These are phyloP conservation scores for Anastatus disparis DNA, from an alignment of 1,140 invertebrate genomes.

Conservation along the genomic window DNA sequence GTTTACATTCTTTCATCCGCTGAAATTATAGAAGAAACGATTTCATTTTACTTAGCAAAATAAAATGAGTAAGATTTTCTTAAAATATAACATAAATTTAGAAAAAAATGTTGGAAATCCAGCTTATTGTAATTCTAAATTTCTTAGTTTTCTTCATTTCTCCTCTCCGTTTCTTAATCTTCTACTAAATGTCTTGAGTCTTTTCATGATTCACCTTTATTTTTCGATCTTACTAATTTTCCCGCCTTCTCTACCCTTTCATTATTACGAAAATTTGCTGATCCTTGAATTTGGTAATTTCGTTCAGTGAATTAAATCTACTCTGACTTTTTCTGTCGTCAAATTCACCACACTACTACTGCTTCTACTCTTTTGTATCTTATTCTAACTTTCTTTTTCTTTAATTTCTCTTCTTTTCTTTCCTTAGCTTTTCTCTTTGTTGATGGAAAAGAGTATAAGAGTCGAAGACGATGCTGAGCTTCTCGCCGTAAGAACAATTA, in stretches of 20 bases:
- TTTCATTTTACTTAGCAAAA: too few species aligned
- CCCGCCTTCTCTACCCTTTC: neutral
- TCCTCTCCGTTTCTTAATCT: neutral
- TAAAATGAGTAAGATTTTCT: too few species aligned
- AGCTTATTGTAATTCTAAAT: too few species aligned
- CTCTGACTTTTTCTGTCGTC: constrained; percentile 6
- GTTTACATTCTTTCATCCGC: too few species aligned
- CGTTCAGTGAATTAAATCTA: constrained; percentile 33
- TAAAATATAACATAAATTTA: too few species aligned
- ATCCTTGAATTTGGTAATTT: constrained; percentile 30
- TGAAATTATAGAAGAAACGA: too few species aligned
- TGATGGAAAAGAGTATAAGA: neutral
- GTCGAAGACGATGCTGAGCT: neutral
- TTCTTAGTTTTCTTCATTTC: neutral
- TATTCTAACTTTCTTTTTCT: neutral
- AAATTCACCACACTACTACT: constrained; percentile 14
- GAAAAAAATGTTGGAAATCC: too few species aligned
- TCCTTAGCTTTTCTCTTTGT: neutral
- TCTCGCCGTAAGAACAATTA: constrained; percentile 11
- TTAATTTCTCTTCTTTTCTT: neutral
- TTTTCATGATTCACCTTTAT: neutral
- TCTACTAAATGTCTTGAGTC: constrained; percentile 1
- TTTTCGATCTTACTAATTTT: neutral
- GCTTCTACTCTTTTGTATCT: too few species aligned
- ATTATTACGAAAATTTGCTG: constrained; percentile 32